Evolutionary conservation across 2,113 vertebrate species (phyloP).

Genomic region (Hippocampus comes): DNA sequence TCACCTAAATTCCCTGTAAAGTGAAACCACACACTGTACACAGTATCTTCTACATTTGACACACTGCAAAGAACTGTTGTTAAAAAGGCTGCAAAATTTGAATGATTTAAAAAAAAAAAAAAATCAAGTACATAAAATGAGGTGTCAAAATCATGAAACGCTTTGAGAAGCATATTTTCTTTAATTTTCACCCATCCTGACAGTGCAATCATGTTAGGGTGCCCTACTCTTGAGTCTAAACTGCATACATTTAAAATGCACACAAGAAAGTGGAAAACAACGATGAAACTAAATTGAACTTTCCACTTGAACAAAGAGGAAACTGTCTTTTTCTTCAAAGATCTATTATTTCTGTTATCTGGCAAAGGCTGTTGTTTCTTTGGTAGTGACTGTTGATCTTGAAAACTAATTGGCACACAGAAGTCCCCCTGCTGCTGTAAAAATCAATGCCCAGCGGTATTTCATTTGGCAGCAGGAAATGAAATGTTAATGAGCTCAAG

Average conservation of each 20-base stretch:
- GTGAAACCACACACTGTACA: no score
- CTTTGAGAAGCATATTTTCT: not conserved
- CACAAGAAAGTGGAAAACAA: not conserved
- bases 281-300: not conserved
- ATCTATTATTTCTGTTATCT: not conserved
- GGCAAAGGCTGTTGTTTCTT: not conserved
- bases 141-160: no score
- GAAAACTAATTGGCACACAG: slow-evolving; percentile 28
- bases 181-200: not conserved
- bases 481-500: slow-evolving; percentile 61
- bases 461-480: slow-evolving; percentile 52
- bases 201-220: not conserved
- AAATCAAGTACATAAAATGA: no score
- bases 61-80: no score
- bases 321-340: not conserved
- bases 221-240: not conserved
- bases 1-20: no score
- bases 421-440: slow-evolving; percentile 16
- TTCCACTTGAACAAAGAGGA: not conserved
- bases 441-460: slow-evolving; percentile 40
- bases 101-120: no score
- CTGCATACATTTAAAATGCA: not conserved
- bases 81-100: no score
- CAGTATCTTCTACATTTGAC: no score
- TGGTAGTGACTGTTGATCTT: slow-evolving; percentile 16